Evolutionary conservation across 2,888 invertebrate species (phyloP), one percentile per base, ranked within the genome.

Genomic region (Beris morrisii): DNA sequence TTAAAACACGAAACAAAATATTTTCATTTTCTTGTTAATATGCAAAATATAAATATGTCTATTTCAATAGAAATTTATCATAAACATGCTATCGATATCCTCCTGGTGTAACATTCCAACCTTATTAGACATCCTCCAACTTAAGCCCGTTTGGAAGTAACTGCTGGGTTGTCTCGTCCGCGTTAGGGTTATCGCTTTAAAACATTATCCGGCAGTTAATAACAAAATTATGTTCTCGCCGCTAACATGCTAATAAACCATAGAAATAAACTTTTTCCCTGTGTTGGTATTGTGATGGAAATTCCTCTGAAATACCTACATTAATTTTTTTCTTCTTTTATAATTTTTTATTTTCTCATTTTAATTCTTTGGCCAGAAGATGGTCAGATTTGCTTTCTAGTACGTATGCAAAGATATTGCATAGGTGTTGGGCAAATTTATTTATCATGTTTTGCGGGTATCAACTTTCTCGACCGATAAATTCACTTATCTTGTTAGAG

Each of bases 171-270:
- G 38, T 38, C 38, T 9, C 38, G 9, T 38, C 5, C 38, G 38
- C 5, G 38, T 7, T 38, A 9, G 9, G n/a, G 38, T 38, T 38
- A 38, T 38, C 38, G 66, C 46, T 55, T 48, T 61, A 48, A 66
- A 67, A 55, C 63, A 67, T 54, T 64, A 46, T 59, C 52, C 43
- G 12, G 46, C 54, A 64, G 64, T 72, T 72, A 72, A 72, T 71
- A 72, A 69, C 70, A 68, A 70, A 71, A 72, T 72, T 72, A 72
- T 72, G 72, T 72, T 72, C 70, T 72, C 68, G 70, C 70, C 67
- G 69, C 68, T 70, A 72, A 72, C 72, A 72, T 72, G 72, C 72
- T 72, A 72, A 72, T 72, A 72, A 72, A 72, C 70, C 68, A 72
- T 72, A 67, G 67, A 64, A 67, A 64, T 67, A 58, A 22, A 67